Conservation (phyloP, 2,797 vertebrate species). For the Euphonia xanthogaster region DNA sequence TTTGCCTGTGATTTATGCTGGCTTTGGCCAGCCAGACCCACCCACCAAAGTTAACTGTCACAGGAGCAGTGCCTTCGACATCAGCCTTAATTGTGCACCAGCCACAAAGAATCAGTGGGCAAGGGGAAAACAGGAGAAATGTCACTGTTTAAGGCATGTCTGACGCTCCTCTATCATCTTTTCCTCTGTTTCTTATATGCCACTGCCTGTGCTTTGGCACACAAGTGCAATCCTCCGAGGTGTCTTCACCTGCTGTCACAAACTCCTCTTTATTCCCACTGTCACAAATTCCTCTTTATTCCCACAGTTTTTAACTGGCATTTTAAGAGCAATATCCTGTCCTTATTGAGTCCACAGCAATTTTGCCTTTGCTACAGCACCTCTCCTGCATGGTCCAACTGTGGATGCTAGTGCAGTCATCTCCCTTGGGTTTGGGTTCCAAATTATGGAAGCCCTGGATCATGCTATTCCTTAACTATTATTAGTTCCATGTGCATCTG, state of each 20-base stretch:
- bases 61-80: not conserved
- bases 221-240: not conserved
- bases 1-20: not conserved
- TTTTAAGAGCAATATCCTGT: not conserved
- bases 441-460: not conserved
- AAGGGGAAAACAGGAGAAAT: not conserved
- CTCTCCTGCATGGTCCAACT: not conserved
- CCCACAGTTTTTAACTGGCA: not conserved
- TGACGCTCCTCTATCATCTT: rapidly evolving
- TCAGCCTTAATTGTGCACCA: not conserved
- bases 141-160: not conserved
- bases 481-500: conserved; percentile 1
- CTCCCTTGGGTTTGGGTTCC: not conserved
- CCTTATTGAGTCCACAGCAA: not conserved
- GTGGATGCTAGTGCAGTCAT: not conserved
- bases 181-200: not conserved
- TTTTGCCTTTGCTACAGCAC: not conserved
- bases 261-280: not conserved
- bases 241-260: not conserved
- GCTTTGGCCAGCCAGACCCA: not conserved
- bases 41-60: not conserved
- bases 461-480: not conserved
- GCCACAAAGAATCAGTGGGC: not conserved
- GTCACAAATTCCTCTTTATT: not conserved
- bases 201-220: not conserved